These are phyloP conservation scores for Adelosebastes latens DNA, from an alignment of 2,797 vertebrate species.

Conservation along the genomic window DNA sequence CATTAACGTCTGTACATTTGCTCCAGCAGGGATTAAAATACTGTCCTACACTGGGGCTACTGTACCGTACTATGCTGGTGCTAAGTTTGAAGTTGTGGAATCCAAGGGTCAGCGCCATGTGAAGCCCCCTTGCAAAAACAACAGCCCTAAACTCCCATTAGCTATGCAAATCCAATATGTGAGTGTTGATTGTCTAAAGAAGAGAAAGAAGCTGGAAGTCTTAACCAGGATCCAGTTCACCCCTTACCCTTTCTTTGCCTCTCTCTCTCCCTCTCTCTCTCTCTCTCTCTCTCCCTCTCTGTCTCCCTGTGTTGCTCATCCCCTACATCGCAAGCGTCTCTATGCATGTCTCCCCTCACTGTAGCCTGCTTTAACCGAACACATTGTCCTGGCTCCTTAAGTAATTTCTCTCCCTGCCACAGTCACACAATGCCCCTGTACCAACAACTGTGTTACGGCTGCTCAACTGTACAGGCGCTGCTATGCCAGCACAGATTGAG, in stretches of 20 bases:
- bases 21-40: conserved; percentile 2
- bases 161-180: conserved; percentile 95
- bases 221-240: conserved; percentile 72
- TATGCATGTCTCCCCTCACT: conserved; percentile 86
- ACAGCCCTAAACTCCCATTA: conserved; percentile 85
- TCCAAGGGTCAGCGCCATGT: conserved; percentile 85
- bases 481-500: conserved; percentile 90
- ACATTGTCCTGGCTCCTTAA: conserved; percentile 87
- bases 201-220: conserved; percentile 86
- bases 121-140: conserved; percentile 90
- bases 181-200: conserved; percentile 87
- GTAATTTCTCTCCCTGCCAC: conserved; percentile 94
- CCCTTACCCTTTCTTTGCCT: conserved; percentile 42
- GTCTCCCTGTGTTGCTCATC: conserved; percentile 72
- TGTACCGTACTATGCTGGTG: conserved; percentile 46
- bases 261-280: conserved; percentile 1
- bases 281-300: conserved; percentile 6
- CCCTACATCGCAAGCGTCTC: conserved; percentile 65
- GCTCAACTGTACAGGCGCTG: conserved; percentile 91
- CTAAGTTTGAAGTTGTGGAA: conserved; percentile 83
- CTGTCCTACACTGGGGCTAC: not conserved
- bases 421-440: conserved; percentile 87
- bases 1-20: not conserved
- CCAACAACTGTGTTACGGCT: conserved; percentile 95
- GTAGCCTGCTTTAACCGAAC: conserved; percentile 87